Percentiles rank a stretch among this genome's conserved stretches.
These are phyloP conservation scores for Rhabdornis inornatus DNA, from an alignment of 2,113 vertebrate species.

Conservation along the genomic window DNA sequence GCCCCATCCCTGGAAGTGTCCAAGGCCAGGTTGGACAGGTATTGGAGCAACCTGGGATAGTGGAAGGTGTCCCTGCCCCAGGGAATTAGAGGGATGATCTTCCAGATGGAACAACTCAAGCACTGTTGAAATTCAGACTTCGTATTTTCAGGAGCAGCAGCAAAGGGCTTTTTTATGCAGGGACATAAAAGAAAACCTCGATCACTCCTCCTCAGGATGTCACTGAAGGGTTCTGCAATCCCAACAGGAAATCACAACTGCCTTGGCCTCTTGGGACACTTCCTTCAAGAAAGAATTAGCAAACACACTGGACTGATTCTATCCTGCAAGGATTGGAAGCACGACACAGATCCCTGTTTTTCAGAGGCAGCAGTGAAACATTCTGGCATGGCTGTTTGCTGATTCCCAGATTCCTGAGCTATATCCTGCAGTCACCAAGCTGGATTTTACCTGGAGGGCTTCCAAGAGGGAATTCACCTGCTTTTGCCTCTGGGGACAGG, in stretches of 20 bases:
- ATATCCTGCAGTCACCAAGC: accelerated
- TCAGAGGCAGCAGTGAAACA: accelerated
- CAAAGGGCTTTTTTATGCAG: background rate
- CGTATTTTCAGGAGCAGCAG: background rate
- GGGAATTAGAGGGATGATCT: background rate
- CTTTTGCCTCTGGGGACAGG: background rate
- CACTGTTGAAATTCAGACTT: background rate
- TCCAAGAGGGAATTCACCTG: background rate
- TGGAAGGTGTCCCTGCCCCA: background rate
- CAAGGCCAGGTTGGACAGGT: background rate
- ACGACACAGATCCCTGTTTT: background rate
- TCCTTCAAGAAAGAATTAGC: background rate
- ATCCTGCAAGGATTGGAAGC: accelerated
- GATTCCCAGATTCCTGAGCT: background rate
- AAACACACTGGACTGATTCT: background rate
- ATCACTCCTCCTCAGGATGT: background rate
- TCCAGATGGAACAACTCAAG: background rate
- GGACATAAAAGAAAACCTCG: background rate
- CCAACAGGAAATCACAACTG: background rate
- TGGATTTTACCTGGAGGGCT: background rate
- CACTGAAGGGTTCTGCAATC: background rate
- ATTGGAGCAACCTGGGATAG: background rate
- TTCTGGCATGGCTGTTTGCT: background rate
- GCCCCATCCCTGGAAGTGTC: background rate
- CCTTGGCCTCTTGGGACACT: background rate